Percentiles rank a stretch among this genome's conserved stretches.
Evolutionary conservation across 2,113 vertebrate genomes (phyloP).

Genomic region (Felis chaus): DNA sequence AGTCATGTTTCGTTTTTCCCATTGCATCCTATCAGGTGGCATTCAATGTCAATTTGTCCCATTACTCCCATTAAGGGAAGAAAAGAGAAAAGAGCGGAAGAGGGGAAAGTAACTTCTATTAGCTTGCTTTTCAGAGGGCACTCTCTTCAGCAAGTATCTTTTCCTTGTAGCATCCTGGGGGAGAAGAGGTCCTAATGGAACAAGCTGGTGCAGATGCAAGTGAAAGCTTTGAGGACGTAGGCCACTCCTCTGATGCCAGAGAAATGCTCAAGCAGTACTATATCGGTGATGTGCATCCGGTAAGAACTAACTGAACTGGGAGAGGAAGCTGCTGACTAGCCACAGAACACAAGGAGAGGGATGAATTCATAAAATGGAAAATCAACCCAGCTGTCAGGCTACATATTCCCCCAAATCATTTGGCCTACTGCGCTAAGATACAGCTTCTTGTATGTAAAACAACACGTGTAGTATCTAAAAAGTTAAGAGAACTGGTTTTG

Average conservation of each 20-base stretch:
- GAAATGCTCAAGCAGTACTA: constrained; percentile 96
- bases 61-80: background rate
- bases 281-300: constrained; percentile 93
- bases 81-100: background rate
- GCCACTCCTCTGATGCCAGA: constrained; percentile 94
- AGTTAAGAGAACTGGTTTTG: constrained; percentile 30
- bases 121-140: background rate
- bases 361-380: background rate
- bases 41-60: background rate
- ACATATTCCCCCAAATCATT: background rate
- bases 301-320: constrained; percentile 77
- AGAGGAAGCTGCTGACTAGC: background rate
- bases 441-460: background rate
- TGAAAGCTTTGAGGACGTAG: constrained; percentile 97
- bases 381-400: background rate
- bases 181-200: constrained; percentile 95
- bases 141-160: constrained; percentile 48
- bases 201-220: constrained; percentile 94
- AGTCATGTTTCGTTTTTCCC: background rate
- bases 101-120: constrained; percentile 69
- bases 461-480: background rate
- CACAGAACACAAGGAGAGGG: no score
- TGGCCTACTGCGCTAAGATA: background rate
- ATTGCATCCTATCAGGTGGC: background rate
- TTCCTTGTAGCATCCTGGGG: constrained; percentile 93